Conservation (phyloP, 2,113 vertebrate species). For the Nibea coibor region DNA sequence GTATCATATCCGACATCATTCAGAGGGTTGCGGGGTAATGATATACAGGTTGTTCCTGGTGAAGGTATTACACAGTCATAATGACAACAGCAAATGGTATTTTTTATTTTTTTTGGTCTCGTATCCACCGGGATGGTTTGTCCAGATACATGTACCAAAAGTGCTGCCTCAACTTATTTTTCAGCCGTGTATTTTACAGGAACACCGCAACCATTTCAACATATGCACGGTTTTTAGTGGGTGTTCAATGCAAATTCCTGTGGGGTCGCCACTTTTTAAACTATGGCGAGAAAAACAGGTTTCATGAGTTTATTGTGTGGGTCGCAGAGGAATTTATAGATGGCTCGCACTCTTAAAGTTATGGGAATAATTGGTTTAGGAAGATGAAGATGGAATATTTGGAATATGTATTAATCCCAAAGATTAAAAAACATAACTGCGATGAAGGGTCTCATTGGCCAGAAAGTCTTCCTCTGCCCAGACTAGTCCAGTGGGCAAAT, state of each 20-base stretch:
- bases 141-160: slow-evolving; percentile 31
- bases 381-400: background rate
- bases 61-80: slow-evolving; percentile 47
- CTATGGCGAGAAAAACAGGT: slow-evolving; percentile 29
- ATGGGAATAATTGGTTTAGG: background rate
- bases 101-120: slow-evolving; percentile 5
- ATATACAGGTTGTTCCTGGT: slow-evolving; percentile 42
- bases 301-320: slow-evolving; percentile 36
- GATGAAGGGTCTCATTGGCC: background rate
- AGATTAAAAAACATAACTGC: background rate
- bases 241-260: slow-evolving; percentile 58
- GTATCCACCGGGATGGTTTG: slow-evolving; percentile 2
- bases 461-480: background rate
- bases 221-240: slow-evolving; percentile 19
- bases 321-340: slow-evolving; percentile 43
- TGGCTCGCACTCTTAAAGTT: slow-evolving; percentile 16
- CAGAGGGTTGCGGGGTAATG: slow-evolving; percentile 45
- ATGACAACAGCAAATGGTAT: slow-evolving; percentile 50
- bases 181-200: slow-evolving; percentile 25
- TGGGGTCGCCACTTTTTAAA: slow-evolving; percentile 37
- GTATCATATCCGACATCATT: slow-evolving; percentile 55
- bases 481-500: background rate
- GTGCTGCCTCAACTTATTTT: slow-evolving; percentile 31
- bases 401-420: background rate
- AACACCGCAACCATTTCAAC: slow-evolving; percentile 23